Evolutionary conservation across 2,113 vertebrate genomes (phyloP).

Genomic region (Ciconia stormi): DNA sequence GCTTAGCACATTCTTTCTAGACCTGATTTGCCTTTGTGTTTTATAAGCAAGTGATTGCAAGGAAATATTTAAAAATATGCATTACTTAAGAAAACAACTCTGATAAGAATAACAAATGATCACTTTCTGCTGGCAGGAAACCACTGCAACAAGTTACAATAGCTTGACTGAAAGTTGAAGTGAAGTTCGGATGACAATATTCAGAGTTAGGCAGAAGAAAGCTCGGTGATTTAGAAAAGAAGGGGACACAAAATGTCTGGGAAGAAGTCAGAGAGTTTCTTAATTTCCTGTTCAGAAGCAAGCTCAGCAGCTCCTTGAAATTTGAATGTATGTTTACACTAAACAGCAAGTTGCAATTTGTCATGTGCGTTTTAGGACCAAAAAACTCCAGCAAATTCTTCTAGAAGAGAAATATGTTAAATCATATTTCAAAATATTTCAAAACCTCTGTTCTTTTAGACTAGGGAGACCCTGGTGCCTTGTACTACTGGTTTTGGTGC

Average conservation of each 20-base stretch:
- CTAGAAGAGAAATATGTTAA: neutral
- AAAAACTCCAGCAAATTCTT: constrained; percentile 4
- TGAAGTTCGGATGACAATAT: neutral
- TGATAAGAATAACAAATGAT: neutral
- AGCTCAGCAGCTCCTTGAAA: neutral
- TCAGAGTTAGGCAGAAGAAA: neutral
- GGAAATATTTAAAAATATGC: neutral
- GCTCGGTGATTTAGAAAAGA: neutral
- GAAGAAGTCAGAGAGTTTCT: neutral
- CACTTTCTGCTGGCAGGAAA: neutral
- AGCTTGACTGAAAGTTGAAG: neutral
- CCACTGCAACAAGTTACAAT: neutral
- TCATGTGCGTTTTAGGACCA: neutral
- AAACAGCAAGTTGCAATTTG: neutral
- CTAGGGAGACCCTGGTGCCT: constrained; percentile 19
- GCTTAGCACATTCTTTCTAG: neutral
- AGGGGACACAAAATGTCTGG: neutral
- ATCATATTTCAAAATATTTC: constrained; percentile 56
- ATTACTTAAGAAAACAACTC: neutral
- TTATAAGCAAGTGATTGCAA: neutral
- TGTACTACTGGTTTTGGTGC: constrained; percentile 44
- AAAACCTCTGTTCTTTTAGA: constrained; percentile 32
- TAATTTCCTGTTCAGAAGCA: neutral
- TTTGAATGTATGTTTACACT: neutral
- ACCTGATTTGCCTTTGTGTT: neutral